Base-by-base conservation (phyloP, 2,797 vertebrate species). In the Myotis myotis region DNA sequence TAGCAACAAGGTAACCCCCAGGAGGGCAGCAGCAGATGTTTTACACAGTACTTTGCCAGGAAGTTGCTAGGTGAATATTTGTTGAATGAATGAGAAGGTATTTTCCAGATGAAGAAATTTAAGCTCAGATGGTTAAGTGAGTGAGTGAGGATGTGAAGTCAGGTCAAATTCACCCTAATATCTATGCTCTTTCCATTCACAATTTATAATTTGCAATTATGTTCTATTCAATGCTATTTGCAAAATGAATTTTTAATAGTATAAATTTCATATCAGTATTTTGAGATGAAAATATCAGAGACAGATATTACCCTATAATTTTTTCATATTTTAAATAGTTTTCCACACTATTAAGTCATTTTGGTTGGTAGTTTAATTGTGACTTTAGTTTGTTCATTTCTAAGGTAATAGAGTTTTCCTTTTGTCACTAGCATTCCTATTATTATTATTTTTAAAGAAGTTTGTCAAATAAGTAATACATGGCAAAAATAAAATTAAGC, bases 1-100 rank as follows among this genome's bases (percentile, higher is more conserved):
- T 89, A 41, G 68, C 20, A 86, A 82, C 62, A 90, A 89, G 90
- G 68, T 38, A 92, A 80, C 51, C 38, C 74, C 55, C 82, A 60
- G 51, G 64, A 96, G 79, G 57, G n/a, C 49, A 91, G 51, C 47
- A 55, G 75, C 66, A 95, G 57, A 89, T 80, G 53, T 95, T 94
- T 91, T 79, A 87, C 15, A 74, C 1, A 87, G 49, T 66, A 72
- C n/a, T 87, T 93, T 94, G 16, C 12, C 20, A 85, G 76, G 60
- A 60, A 57, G 49, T 86, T 88, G 12, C 11, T 38, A 19, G 28
- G 55, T 75, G 89, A 94, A 51, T 66, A 93, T 87, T 91, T 94
- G 22, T 79, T 84, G 64, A 75, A 75, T 38, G 25, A 89, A 93
- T 68, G 25, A 60, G 5, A 25, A 88, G 30, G 38, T 95, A 72